Evolutionary conservation across 2,797 vertebrate genomes (phyloP).

Genomic region (Podarcis siculus): DNA sequence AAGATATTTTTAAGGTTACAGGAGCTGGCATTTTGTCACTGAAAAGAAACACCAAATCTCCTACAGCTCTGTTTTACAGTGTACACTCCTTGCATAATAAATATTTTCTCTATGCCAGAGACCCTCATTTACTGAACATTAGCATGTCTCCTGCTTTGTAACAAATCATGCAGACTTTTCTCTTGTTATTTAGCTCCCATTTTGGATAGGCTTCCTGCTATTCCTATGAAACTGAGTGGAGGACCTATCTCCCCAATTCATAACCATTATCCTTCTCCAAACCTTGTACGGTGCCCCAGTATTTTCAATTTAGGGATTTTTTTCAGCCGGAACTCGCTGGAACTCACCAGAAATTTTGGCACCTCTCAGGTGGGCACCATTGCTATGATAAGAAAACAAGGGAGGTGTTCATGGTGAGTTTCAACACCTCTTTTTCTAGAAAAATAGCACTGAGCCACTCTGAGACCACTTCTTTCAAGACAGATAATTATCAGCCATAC

Average conservation of each 20-base stretch:
- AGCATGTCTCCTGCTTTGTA: background rate
- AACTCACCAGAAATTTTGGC: too few relatives aligned
- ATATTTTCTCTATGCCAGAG: background rate
- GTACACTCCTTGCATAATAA: too few relatives aligned
- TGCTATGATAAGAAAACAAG: too few relatives aligned
- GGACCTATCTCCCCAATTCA: background rate
- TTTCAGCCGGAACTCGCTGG: too few relatives aligned
- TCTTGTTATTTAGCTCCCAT: background rate
- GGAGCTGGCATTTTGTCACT: slow-evolving; percentile 4
- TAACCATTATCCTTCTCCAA: background rate
- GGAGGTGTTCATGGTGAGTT: too few relatives aligned
- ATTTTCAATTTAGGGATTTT: background rate
- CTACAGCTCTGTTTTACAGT: too few relatives aligned
- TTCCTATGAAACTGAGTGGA: background rate
- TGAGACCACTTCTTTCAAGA: background rate
- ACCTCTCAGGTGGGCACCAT: too few relatives aligned
- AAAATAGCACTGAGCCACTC: too few relatives aligned
- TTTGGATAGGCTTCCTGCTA: background rate
- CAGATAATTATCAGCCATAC: background rate
- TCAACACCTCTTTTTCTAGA: too few relatives aligned
- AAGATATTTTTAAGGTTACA: slow-evolving; percentile 1
- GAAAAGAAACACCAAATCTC: too few relatives aligned
- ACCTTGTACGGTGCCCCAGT: background rate
- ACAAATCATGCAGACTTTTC: background rate
- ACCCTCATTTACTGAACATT: background rate